Conservation (phyloP, 1,140 invertebrate genomes). For the Eupristina koningsbergeri region DNA sequence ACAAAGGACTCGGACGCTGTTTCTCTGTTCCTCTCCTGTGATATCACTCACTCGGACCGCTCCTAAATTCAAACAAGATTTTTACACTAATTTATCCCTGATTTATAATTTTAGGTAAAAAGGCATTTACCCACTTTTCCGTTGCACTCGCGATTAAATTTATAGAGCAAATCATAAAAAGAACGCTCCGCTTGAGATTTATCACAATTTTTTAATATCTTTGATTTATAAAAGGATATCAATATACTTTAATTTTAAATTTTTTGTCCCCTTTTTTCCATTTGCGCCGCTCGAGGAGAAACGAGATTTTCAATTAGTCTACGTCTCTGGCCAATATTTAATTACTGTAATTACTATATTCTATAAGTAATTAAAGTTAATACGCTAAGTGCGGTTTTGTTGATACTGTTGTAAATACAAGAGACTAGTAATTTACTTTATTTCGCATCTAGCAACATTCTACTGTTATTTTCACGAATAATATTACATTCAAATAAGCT, state of each 20-base stretch:
- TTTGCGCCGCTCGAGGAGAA: neutral
- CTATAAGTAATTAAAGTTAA: slow-evolving; percentile 16
- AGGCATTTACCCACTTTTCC: neutral
- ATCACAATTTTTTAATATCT: neutral
- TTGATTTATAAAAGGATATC: neutral
- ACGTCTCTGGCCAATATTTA: neutral
- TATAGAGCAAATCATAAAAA: neutral
- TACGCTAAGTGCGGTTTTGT: slow-evolving; percentile 8
- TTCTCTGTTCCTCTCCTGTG: neutral
- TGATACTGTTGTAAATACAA: slow-evolving; percentile 4
- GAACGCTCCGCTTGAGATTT: neutral
- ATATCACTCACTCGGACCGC: slow-evolving; percentile 4
- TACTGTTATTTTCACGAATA: neutral
- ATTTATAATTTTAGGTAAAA: neutral
- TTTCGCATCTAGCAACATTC: neutral
- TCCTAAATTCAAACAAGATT: slow-evolving; percentile 23
- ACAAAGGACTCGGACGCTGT: slow-evolving; percentile 38
- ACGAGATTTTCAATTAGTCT: slow-evolving; percentile 1
- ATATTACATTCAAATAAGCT: neutral
- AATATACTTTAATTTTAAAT: neutral
- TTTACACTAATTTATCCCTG: slow-evolving; percentile 24
- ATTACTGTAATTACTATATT: slow-evolving; percentile 1
- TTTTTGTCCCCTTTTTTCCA: neutral
- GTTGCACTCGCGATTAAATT: neutral
- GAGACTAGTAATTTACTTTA: slow-evolving; percentile 3